Percentiles rank a stretch among this genome's conserved stretches.
Evolutionary conservation across 2,113 vertebrate genomes (phyloP).

Genomic region (Natator depressus): DNA sequence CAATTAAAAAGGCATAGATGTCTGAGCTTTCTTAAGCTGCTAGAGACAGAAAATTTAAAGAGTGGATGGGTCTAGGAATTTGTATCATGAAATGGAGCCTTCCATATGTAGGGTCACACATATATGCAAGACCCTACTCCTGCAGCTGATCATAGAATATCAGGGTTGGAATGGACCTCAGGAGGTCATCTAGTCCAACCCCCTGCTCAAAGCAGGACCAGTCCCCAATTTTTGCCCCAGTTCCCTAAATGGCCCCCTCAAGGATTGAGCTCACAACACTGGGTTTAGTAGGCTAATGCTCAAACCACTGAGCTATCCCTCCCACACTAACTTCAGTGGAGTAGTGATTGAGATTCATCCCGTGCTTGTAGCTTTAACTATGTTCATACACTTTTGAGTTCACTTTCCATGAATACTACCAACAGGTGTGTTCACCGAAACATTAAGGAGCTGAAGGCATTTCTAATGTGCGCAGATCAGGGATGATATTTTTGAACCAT

Average conservation of each 20-base stretch:
- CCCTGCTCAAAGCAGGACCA: no score
- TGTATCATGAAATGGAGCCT: no score
- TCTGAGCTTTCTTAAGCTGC: not conserved
- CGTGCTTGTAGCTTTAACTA: not conserved
- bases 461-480: not conserved
- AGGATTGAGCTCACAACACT: no score
- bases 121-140: not conserved
- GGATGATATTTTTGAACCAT: not conserved
- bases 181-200: no score
- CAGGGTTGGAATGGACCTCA: no score
- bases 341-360: not conserved
- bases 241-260: no score
- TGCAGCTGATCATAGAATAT: not conserved
- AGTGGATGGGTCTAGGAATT: not conserved
- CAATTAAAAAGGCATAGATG: not conserved
- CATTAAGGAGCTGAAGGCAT: not conserved
- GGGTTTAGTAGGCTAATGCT: no score
- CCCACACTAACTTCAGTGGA: fast-evolving
- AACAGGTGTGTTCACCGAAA: not conserved
- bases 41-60: not conserved
- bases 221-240: no score
- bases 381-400: not conserved
- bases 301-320: no score
- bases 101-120: no score
- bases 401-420: not conserved